A percentile compares a stretch with the other conserved stretches of the same genome.
These are phyloP conservation scores for Atractosteus spatula DNA, from an alignment of 2,113 vertebrate genomes.

Conservation along the genomic window DNA sequence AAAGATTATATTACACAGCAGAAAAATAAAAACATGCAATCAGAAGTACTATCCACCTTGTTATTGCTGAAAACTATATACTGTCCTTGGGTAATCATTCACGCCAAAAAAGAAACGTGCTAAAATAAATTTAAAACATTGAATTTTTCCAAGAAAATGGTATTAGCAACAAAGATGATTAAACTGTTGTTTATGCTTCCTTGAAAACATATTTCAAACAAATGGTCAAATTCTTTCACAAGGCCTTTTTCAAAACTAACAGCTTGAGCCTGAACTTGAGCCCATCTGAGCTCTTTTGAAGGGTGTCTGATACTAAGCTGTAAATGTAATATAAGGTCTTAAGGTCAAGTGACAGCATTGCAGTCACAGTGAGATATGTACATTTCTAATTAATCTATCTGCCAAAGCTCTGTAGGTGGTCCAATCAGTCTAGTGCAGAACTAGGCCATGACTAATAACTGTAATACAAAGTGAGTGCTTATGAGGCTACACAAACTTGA, in stretches of 20 bases:
- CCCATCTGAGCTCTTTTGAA: constrained; percentile 29
- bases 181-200: constrained; percentile 32
- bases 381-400: constrained; percentile 57
- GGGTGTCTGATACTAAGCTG: not conserved
- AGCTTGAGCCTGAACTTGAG: constrained; percentile 10
- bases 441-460: constrained; percentile 5
- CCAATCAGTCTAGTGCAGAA: constrained; percentile 51
- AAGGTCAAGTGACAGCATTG: constrained; percentile 56
- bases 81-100: too few relatives aligned
- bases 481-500: too few relatives aligned
- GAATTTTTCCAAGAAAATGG: too few relatives aligned
- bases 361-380: constrained; percentile 24
- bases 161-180: constrained; percentile 7
- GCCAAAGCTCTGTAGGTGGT: constrained; percentile 61
- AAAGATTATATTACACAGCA: too few relatives aligned
- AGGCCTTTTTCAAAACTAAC: constrained; percentile 9
- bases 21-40: too few relatives aligned
- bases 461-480: not conserved
- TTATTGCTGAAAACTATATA: too few relatives aligned
- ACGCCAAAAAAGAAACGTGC: too few relatives aligned
- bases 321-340: constrained; percentile 42
- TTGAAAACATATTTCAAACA: constrained; percentile 32
- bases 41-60: too few relatives aligned
- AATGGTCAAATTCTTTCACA: not conserved
- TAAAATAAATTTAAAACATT: too few relatives aligned